phyloP scores from a whole-genome alignment of 2,888 invertebrate species.

The Nephrotoma guestfalica region DNA sequence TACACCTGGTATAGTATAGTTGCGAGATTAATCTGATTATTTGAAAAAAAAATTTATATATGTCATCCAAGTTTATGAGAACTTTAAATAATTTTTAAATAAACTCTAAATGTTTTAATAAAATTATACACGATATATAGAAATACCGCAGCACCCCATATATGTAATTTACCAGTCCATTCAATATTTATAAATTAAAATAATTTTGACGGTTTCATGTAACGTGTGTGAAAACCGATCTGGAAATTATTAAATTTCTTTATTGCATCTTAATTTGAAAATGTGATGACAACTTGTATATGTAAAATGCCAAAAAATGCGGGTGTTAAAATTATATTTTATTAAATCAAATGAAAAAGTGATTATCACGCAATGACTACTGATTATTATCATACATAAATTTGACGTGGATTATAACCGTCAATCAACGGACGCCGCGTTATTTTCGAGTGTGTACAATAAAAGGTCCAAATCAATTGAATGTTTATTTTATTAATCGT shows the following conservation, averaged over 20 bases:
- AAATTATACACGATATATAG: neutral
- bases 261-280: neutral
- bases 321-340: neutral
- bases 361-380: neutral
- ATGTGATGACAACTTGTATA: neutral
- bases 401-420: neutral
- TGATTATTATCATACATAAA: neutral
- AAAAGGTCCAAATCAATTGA: neutral
- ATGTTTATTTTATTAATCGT: neutral
- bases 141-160: neutral
- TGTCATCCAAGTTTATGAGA: neutral
- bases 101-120: neutral
- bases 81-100: neutral
- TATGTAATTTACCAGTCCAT: neutral
- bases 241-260: neutral
- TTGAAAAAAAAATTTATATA: neutral
- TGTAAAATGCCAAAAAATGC: neutral
- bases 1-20: neutral
- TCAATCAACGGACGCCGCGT: neutral
- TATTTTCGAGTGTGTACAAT: neutral
- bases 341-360: neutral
- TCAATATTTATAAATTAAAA: neutral
- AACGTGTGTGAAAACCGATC: neutral
- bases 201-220: neutral
- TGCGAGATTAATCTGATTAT: neutral